Evolutionary conservation across 2,888 invertebrate genomes (phyloP).

Genomic region (Margaritifera margaritifera): DNA sequence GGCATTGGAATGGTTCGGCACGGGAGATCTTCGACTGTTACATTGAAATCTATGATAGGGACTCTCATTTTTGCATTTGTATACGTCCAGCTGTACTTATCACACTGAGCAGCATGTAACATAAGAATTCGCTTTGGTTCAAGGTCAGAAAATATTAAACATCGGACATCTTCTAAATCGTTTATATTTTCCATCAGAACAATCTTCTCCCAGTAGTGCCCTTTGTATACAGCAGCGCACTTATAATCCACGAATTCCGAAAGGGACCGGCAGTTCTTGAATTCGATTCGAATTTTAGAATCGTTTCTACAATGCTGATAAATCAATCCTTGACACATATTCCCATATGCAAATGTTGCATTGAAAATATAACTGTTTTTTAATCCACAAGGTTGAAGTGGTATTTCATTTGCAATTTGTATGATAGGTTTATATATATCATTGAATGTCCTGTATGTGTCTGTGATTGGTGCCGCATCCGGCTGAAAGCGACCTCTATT

Average conservation of each 20-base stretch:
- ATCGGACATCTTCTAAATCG: conserved; percentile 42
- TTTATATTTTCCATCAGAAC: conserved; percentile 52
- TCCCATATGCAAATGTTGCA: conserved; percentile 39
- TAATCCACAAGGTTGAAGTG: conserved; percentile 45
- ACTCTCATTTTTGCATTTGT: conserved; percentile 41
- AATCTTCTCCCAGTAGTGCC: conserved; percentile 57
- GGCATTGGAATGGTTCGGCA: conserved; percentile 47
- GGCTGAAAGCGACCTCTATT: conserved; percentile 42
- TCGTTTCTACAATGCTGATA: conserved; percentile 52
- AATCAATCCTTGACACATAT: conserved; percentile 49
- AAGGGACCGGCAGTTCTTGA: conserved; percentile 32
- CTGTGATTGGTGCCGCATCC: conserved; percentile 51
- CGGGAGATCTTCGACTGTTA: conserved; percentile 36
- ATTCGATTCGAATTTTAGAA: conserved; percentile 47
- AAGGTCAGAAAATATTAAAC: conserved; percentile 52
- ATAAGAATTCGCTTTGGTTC: conserved; percentile 41
- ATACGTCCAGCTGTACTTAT: conserved; percentile 50
- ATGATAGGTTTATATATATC: conserved; percentile 50
- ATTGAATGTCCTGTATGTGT: conserved; percentile 45
- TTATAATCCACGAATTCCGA: conserved; percentile 32
- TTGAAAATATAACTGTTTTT: conserved; percentile 38
- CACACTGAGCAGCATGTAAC: conserved; percentile 53
- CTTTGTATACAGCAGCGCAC: conserved; percentile 54
- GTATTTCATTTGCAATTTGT: conserved; percentile 19
- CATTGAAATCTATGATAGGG: conserved; percentile 40